These are phyloP conservation scores for Globodera ellingtonae DNA, from an alignment of 1,140 invertebrate genomes.

Conservation along the genomic window DNA sequence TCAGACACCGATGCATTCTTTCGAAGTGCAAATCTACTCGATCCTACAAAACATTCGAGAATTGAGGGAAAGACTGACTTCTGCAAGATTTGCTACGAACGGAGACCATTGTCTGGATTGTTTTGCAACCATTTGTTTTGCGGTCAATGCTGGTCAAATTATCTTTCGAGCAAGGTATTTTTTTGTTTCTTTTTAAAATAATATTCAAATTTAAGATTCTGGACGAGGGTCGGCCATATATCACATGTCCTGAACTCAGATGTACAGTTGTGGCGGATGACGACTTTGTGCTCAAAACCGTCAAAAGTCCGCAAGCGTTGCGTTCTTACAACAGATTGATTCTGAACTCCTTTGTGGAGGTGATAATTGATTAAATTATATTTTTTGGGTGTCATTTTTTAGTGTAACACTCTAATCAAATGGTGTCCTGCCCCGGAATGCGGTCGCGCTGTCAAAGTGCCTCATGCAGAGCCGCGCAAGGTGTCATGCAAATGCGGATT, in stretches of 20 bases:
- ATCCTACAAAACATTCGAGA: slow-evolving; percentile 23
- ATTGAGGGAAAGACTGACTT: slow-evolving; percentile 13
- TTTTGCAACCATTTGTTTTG: slow-evolving; percentile 44
- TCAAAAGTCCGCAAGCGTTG: slow-evolving; percentile 6
- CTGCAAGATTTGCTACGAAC: slow-evolving; percentile 49
- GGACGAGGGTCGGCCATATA: slow-evolving; percentile 29
- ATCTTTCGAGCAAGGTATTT: slow-evolving; percentile 38
- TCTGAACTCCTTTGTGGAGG: slow-evolving; percentile 97
- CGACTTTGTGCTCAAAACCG: slow-evolving; percentile 33
- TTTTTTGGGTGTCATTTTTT: slow-evolving; percentile 43
- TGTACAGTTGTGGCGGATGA: slow-evolving; percentile 50
- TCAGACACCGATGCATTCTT: slow-evolving; percentile 45
- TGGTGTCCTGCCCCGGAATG: slow-evolving; percentile 98
- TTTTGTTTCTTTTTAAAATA: background rate
- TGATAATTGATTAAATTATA: slow-evolving; percentile 65
- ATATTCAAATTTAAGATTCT: slow-evolving; percentile 33
- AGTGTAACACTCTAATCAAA: slow-evolving; percentile 90
- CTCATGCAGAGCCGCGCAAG: slow-evolving; percentile 85
- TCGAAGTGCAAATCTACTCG: slow-evolving; percentile 26
- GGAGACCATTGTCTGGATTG: slow-evolving; percentile 28
- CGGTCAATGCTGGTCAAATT: slow-evolving; percentile 41
- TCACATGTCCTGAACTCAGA: slow-evolving; percentile 49
- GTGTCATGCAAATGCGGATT: slow-evolving; percentile 86
- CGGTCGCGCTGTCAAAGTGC: slow-evolving; percentile 90
- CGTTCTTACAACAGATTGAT: slow-evolving; percentile 87